Evolutionary conservation across 92 coral and sea anemone species (phyloP).

Genomic region (Isaurus tuberculatus): DNA sequence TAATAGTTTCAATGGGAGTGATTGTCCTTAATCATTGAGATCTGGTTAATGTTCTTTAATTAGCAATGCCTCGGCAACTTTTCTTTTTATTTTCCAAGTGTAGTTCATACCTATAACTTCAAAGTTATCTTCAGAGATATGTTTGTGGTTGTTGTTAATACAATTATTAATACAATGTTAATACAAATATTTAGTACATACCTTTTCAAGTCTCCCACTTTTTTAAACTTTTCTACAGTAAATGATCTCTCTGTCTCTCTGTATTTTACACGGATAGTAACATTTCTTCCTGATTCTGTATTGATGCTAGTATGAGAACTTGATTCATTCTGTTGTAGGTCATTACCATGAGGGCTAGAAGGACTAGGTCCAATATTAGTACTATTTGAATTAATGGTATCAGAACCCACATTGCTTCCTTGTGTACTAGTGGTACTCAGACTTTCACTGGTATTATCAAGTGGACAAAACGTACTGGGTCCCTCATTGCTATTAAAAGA

Average conservation of each 20-base stretch:
- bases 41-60: too few relatives aligned
- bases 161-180: too few relatives aligned
- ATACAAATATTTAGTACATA: conserved; percentile 41
- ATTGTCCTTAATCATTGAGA: too few relatives aligned
- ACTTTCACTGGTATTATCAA: neutral
- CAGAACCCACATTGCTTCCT: neutral
- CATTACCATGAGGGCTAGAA: neutral
- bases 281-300: conserved; percentile 40
- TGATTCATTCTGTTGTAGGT: neutral
- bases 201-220: conserved; percentile 94
- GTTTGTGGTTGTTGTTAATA: too few relatives aligned
- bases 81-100: too few relatives aligned
- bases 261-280: conserved; percentile 79
- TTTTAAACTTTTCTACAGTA: conserved; percentile 65
- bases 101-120: too few relatives aligned
- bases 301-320: neutral
- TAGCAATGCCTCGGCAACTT: too few relatives aligned
- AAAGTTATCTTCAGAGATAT: too few relatives aligned
- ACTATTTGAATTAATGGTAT: neutral
- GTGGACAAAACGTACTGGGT: neutral
- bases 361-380: neutral
- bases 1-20: too few relatives aligned
- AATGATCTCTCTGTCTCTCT: conserved; percentile 79
- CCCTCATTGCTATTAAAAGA: neutral
- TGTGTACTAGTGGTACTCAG: neutral